Conservation (phyloP, 2,113 vertebrate genomes). For the Corvus hawaiiensis region DNA sequence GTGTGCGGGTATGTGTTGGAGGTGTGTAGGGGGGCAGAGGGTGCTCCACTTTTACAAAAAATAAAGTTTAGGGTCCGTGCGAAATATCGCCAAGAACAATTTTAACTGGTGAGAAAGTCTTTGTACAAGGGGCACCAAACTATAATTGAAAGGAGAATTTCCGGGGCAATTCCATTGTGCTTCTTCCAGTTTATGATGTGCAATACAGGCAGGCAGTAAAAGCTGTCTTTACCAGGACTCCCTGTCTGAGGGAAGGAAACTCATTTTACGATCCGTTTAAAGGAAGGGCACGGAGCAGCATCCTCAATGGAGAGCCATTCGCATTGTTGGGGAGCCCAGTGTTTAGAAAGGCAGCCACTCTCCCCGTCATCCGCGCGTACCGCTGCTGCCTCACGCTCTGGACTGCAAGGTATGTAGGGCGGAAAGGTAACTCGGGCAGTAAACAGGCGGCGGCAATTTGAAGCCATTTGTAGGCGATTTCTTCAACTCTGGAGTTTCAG, state of each 20-base stretch:
- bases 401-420: neutral
- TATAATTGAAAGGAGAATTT: constrained; percentile 80
- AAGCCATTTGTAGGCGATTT: neutral
- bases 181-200: constrained; percentile 81
- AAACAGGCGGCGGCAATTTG: neutral
- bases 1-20: neutral
- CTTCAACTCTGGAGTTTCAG: accelerated
- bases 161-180: constrained; percentile 82
- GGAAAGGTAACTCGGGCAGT: neutral
- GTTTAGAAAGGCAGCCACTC: neutral
- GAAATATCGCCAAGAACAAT: constrained; percentile 54
- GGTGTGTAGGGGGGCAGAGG: neutral
- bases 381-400: neutral
- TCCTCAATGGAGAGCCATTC: constrained; percentile 49
- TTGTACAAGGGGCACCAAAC: constrained; percentile 74
- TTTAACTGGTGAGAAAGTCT: constrained; percentile 70
- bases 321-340: constrained; percentile 29
- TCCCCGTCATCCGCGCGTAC: neutral
- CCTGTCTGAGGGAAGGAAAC: constrained; percentile 63
- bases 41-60: neutral
- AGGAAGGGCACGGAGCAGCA: constrained; percentile 50
- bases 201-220: constrained; percentile 80
- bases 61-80: constrained; percentile 48
- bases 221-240: constrained; percentile 66
- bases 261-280: constrained; percentile 75